Percentiles rank a stretch among this genome's conserved stretches.
phyloP scores from a whole-genome alignment of 2,888 invertebrate genomes.

The Ormyrus pomaceus region DNA sequence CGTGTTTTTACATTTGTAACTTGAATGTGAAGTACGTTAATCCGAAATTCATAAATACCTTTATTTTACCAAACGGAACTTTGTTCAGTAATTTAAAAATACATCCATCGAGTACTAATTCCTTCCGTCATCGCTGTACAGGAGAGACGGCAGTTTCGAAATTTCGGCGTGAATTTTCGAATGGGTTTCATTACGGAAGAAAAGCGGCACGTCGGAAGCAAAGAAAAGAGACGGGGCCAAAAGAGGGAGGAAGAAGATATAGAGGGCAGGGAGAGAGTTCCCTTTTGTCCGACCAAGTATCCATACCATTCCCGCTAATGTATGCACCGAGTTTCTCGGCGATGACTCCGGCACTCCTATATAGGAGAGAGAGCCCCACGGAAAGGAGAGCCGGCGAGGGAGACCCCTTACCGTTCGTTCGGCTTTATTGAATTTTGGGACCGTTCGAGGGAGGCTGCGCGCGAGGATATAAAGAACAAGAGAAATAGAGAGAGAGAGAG shows the following conservation, averaged over 20 bases:
- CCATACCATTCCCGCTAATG: constrained; percentile 67
- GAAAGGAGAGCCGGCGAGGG: constrained; percentile 61
- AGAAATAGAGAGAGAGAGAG: constrained; percentile 54
- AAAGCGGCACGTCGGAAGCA: background rate
- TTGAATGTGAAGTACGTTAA: no score
- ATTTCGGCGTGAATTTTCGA: no score
- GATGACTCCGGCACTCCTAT: constrained; percentile 67
- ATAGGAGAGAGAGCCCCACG: constrained; percentile 58
- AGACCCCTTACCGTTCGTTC: constrained; percentile 66
- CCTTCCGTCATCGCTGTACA: no score
- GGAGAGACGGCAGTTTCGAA: no score
- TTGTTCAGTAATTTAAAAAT: no score
- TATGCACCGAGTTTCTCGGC: constrained; percentile 68
- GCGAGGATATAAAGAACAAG: constrained; percentile 42
- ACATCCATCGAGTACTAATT: no score
- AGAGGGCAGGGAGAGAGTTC: constrained; percentile 34
- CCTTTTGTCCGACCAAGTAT: constrained; percentile 55
- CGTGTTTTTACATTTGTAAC: background rate
- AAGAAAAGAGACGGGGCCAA: background rate
- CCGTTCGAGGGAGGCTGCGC: constrained; percentile 66
- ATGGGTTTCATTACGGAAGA: no score
- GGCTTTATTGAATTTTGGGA: constrained; percentile 75
- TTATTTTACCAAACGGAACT: no score
- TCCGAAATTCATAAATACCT: no score
- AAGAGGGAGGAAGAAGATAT: constrained; percentile 32